These are phyloP conservation scores for Rhabdomys dilectus DNA, from an alignment of 2,113 vertebrate genomes.

Conservation along the genomic window DNA sequence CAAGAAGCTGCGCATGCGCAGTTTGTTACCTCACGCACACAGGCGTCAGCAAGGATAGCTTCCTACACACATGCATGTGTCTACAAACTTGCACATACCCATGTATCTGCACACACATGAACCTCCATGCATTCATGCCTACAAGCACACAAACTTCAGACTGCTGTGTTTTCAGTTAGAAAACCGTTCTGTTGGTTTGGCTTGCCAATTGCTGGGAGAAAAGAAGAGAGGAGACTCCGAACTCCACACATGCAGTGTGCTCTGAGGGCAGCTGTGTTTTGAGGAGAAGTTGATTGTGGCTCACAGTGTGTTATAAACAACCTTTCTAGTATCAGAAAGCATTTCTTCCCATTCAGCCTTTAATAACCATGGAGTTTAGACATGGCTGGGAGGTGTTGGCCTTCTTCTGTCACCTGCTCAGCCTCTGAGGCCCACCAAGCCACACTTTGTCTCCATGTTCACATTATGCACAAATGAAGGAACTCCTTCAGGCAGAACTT, in stretches of 20 bases:
- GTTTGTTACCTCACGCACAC: too few relatives aligned
- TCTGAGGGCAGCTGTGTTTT: conserved; percentile 63
- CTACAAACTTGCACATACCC: background rate
- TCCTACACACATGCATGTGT: too few relatives aligned
- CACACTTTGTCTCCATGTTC: background rate
- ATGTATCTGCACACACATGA: background rate
- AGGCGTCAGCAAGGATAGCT: too few relatives aligned
- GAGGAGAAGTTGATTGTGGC: conserved; percentile 47
- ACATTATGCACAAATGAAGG: background rate
- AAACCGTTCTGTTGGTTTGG: background rate
- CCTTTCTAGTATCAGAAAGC: conserved; percentile 12
- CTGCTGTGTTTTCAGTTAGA: background rate
- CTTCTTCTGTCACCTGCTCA: background rate
- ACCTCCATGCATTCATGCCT: background rate
- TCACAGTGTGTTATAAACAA: conserved; percentile 44
- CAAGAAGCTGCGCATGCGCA: too few relatives aligned
- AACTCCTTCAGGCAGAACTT: conserved; percentile 5
- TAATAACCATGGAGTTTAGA: conserved; percentile 4
- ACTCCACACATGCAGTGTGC: background rate
- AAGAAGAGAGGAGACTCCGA: conserved; percentile 30
- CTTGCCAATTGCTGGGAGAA: background rate
- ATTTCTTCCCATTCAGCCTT: background rate
- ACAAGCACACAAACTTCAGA: background rate
- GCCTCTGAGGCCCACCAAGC: background rate
- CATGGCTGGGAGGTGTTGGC: background rate